Conservation (phyloP, 2,797 vertebrate genomes). For the Psittacula derbiana region DNA sequence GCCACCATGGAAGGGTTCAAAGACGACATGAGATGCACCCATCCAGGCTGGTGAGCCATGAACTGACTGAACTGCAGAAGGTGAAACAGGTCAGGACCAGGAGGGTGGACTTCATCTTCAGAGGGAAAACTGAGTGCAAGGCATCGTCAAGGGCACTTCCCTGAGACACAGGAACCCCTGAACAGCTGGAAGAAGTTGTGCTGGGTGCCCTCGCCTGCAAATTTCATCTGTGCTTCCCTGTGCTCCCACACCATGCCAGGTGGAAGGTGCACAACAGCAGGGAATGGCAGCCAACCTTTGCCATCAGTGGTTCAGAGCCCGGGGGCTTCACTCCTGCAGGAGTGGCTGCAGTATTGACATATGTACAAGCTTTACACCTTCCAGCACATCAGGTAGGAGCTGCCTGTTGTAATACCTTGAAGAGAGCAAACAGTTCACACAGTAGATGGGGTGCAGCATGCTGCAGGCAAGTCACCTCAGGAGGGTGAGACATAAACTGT, state of each 20-base stretch:
- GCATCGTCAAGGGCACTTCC: background rate
- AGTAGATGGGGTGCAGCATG: background rate
- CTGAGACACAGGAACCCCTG: background rate
- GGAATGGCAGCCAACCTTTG: background rate
- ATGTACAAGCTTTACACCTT: accelerated
- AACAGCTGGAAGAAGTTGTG: background rate
- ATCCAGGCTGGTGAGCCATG: background rate
- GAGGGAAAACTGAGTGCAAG: background rate
- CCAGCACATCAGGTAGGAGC: background rate
- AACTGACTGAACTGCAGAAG: background rate
- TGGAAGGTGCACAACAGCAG: background rate
- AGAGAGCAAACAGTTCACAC: background rate
- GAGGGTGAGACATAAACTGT: background rate
- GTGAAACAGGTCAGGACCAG: background rate
- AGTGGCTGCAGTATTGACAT: accelerated
- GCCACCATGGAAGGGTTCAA: background rate
- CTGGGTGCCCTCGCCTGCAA: background rate
- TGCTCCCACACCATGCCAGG: background rate
- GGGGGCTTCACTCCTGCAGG: accelerated
- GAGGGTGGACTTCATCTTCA: accelerated
- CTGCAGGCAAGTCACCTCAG: background rate
- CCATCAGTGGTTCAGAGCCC: background rate
- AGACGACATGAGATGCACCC: accelerated
- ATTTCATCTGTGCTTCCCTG: background rate
- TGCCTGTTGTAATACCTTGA: background rate